phyloP scores from a whole-genome alignment of 2,113 vertebrate species.

The Acinonyx jubatus region DNA sequence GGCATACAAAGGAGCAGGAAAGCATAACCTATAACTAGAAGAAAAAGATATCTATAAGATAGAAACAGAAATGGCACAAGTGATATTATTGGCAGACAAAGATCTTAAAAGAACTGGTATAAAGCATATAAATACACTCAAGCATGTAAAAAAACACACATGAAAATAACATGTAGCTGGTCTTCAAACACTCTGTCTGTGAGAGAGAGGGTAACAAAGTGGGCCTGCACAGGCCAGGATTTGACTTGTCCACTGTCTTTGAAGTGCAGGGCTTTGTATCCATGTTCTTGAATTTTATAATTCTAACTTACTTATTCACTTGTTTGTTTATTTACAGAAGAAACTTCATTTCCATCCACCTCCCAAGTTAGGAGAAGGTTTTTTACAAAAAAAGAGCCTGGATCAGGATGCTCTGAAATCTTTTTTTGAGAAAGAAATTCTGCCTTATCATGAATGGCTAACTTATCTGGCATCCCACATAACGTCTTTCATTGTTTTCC shows the following conservation, averaged over 20 bases:
- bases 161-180: background rate
- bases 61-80: background rate
- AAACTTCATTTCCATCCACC: background rate
- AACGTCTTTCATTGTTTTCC: background rate
- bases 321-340: background rate
- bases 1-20: background rate
- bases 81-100: background rate
- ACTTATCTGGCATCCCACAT: background rate
- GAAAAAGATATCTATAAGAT: background rate
- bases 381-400: slow-evolving; percentile 2
- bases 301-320: background rate
- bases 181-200: background rate
- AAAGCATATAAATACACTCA: background rate
- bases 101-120: background rate
- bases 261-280: background rate
- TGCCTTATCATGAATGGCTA: background rate
- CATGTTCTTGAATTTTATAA: background rate
- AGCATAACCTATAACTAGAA: background rate
- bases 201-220: background rate
- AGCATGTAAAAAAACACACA: background rate
- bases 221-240: background rate
- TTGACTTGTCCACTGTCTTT: background rate
- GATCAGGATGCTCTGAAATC: background rate
- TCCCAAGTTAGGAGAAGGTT: background rate
- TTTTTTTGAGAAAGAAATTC: background rate